phyloP scores from a whole-genome alignment of 2,113 vertebrate genomes.

The Peromyscus maniculatus region DNA sequence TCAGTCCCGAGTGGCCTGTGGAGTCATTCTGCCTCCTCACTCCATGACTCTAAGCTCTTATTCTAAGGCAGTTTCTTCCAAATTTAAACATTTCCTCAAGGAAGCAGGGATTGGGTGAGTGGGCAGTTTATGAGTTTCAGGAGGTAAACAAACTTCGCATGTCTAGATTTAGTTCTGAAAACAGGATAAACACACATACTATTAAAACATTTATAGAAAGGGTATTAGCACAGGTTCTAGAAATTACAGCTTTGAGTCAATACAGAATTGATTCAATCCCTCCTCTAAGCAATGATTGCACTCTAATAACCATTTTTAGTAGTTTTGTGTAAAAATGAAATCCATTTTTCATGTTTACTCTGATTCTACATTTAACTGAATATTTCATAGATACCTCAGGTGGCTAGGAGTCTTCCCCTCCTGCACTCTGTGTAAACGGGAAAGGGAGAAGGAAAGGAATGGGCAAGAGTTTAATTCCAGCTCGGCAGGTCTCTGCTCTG shows the following conservation, averaged over 20 bases:
- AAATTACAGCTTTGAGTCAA: slow-evolving; percentile 44
- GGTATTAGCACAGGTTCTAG: slow-evolving; percentile 37
- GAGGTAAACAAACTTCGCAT: background rate
- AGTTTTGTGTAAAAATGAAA: background rate
- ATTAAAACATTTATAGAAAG: slow-evolving; percentile 72
- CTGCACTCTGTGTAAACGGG: no score
- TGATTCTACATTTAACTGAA: background rate
- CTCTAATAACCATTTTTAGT: background rate
- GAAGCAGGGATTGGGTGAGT: background rate
- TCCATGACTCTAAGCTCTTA: background rate
- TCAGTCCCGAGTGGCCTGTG: background rate
- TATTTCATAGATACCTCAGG: background rate
- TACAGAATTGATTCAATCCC: slow-evolving; percentile 58
- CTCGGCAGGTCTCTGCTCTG: background rate
- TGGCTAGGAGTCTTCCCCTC: background rate
- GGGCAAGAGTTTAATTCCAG: background rate
- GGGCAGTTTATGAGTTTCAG: background rate
- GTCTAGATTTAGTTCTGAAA: slow-evolving; percentile 36
- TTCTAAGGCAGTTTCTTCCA: background rate
- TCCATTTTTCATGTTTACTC: background rate
- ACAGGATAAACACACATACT: slow-evolving; percentile 62
- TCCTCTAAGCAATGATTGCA: slow-evolving; percentile 32
- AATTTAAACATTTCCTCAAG: background rate
- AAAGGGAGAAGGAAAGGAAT: background rate
- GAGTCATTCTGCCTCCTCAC: background rate